Conservation (phyloP, 2,113 vertebrate genomes). For the Megaceryle maxima region DNA sequence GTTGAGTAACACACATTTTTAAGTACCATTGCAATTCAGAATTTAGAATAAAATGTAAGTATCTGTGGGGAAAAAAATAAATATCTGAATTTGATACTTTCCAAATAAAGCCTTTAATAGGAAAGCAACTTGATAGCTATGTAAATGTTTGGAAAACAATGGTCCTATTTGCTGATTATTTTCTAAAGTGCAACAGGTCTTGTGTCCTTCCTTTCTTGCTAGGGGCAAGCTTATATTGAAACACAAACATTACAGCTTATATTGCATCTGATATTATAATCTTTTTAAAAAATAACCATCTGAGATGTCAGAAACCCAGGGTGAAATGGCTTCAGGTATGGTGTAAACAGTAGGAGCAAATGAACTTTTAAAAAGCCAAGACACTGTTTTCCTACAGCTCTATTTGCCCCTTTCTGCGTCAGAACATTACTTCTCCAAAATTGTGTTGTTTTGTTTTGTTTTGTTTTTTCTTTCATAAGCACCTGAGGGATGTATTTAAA, state of each 20-base stretch:
- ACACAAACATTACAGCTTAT: not conserved
- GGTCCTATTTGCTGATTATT: not conserved
- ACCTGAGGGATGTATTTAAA: slow-evolving; percentile 60
- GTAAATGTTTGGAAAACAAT: not conserved
- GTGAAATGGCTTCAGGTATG: slow-evolving; percentile 51
- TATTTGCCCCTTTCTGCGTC: slow-evolving; percentile 47
- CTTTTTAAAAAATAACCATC: not conserved
- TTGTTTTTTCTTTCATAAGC: not conserved
- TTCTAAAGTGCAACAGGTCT: not conserved
- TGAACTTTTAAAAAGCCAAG: slow-evolving; percentile 59
- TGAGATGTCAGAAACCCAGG: not conserved
- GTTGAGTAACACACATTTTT: not conserved
- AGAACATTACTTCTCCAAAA: slow-evolving; percentile 38
- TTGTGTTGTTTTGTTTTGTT: not conserved
- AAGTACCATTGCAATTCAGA: not conserved
- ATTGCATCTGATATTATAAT: slow-evolving; percentile 7
- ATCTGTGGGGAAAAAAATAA: not conserved
- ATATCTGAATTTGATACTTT: not conserved
- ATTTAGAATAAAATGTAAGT: not conserved
- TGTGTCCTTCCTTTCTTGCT: not conserved
- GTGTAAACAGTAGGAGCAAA: slow-evolving; percentile 61
- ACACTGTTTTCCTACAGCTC: slow-evolving; percentile 23
- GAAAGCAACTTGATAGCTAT: not conserved
- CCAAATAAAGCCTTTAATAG: not conserved
- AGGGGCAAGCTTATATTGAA: not conserved